Evolutionary conservation across 2,797 vertebrate genomes (phyloP).

Genomic region (Hoplostethus atlanticus): DNA sequence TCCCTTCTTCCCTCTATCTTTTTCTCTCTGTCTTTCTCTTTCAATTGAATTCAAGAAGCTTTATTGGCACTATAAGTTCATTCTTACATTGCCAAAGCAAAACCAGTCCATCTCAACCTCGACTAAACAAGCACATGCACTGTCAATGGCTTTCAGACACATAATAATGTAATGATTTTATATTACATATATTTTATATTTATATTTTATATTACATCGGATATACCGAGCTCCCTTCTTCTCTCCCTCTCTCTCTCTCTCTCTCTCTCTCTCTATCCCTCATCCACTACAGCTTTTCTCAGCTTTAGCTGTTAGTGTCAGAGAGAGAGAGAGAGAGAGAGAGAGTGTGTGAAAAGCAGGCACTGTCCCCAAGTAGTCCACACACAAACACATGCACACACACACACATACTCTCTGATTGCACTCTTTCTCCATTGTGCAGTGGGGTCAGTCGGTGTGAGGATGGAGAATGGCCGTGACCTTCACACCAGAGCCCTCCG

Average conservation of each 20-base stretch:
- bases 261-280: conserved; percentile 18
- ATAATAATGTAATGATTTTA: too few relatives aligned
- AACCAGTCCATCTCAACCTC: too few relatives aligned
- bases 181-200: too few relatives aligned
- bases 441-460: conserved; percentile 39
- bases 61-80: too few relatives aligned
- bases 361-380: conserved; percentile 50
- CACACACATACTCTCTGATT: conserved; percentile 45
- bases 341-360: conserved; percentile 73
- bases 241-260: conserved; percentile 15
- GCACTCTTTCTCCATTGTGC: conserved; percentile 55
- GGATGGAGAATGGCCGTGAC: conserved; percentile 51
- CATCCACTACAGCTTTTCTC: conserved; percentile 39
- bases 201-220: too few relatives aligned
- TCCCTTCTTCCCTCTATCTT: too few relatives aligned
- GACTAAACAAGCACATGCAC: too few relatives aligned
- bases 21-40: too few relatives aligned
- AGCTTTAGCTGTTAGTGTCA: conserved; percentile 45
- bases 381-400: conserved; percentile 16
- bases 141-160: not conserved
- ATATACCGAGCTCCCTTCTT: not conserved
- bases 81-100: too few relatives aligned
- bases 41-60: too few relatives aligned
- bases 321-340: not conserved
- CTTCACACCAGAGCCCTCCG: conserved; percentile 48